phyloP scores from a whole-genome alignment of 2,797 vertebrate genomes.

The Antrozous pallidus region DNA sequence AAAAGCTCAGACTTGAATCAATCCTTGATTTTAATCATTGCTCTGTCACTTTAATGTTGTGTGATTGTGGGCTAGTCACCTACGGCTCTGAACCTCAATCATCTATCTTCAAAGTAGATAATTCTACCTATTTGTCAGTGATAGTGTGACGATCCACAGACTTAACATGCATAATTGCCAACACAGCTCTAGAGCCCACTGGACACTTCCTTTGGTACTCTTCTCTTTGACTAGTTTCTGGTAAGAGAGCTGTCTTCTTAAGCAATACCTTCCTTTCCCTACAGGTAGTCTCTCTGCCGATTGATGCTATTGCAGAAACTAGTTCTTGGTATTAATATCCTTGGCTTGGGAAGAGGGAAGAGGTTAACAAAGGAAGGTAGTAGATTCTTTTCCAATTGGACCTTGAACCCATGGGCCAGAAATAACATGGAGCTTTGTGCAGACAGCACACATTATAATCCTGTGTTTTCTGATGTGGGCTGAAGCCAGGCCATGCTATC shows the following conservation, averaged over 20 bases:
- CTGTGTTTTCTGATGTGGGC: neutral
- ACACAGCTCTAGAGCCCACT: neutral
- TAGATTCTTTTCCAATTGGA: neutral
- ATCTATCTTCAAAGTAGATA: neutral
- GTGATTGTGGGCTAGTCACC: neutral
- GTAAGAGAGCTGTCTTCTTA: neutral
- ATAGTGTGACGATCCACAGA: neutral
- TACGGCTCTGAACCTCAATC: neutral
- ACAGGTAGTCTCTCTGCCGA: neutral
- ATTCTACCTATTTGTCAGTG: neutral
- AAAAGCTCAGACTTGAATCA: neutral
- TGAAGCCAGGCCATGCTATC: neutral
- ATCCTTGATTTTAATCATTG: neutral
- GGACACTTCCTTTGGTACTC: neutral
- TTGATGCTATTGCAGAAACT: neutral
- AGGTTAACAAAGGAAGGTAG: neutral
- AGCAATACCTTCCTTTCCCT: neutral
- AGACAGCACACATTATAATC: neutral
- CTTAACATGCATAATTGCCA: neutral
- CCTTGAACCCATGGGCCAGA: neutral
- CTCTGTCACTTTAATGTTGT: neutral
- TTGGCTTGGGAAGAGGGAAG: neutral
- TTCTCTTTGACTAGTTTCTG: constrained; percentile 20
- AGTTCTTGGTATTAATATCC: neutral
- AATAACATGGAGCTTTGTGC: neutral